A percentile compares a stretch with the other conserved stretches of the same genome.
Evolutionary conservation across 2,888 invertebrate genomes (phyloP).

Genomic region (Ramazzottius varieornatus): DNA sequence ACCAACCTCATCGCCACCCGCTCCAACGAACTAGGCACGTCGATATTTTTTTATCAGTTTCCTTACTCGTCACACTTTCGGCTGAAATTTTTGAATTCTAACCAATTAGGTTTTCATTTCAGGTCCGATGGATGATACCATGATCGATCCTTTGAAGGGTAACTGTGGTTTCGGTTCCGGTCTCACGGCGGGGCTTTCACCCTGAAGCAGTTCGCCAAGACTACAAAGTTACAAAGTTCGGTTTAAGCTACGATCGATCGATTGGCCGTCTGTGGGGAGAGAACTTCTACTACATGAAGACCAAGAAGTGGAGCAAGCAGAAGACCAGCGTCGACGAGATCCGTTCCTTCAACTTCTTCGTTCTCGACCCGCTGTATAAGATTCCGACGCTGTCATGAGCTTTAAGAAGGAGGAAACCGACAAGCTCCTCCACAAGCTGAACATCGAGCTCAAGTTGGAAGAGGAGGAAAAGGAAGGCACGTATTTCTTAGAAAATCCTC

Average conservation of each 20-base stretch:
- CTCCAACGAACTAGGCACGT: slow-evolving; percentile 76
- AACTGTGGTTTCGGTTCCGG: slow-evolving; percentile 99
- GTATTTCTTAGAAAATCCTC: slow-evolving; percentile 51
- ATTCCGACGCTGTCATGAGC: slow-evolving; percentile 63
- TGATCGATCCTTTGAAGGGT: slow-evolving; percentile 83
- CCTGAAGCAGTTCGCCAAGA: slow-evolving; percentile 93
- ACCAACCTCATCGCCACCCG: slow-evolving; percentile 99
- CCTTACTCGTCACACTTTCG: too few relatives aligned
- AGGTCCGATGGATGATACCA: slow-evolving; percentile 98
- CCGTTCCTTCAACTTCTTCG: slow-evolving; percentile 95
- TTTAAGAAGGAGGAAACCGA: slow-evolving; percentile 81
- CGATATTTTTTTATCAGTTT: too few relatives aligned
- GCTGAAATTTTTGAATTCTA: too few relatives aligned
- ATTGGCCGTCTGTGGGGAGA: slow-evolving; percentile 92
- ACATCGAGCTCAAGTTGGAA: slow-evolving; percentile 67
- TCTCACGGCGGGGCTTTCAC: slow-evolving; percentile 99
- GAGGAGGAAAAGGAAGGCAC: slow-evolving; percentile 92
- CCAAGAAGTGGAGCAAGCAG: slow-evolving; percentile 91
- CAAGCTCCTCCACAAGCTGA: slow-evolving; percentile 58
- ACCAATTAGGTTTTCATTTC: too few relatives aligned
- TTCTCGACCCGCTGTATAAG: slow-evolving; percentile 95
- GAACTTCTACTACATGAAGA: slow-evolving; percentile 85
- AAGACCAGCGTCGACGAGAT: slow-evolving; percentile 49
- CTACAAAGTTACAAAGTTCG: slow-evolving; percentile 92
- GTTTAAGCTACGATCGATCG: slow-evolving; percentile 78